Base-by-base conservation (phyloP, 2,113 vertebrate species). In the Brachirus orientalis region DNA sequence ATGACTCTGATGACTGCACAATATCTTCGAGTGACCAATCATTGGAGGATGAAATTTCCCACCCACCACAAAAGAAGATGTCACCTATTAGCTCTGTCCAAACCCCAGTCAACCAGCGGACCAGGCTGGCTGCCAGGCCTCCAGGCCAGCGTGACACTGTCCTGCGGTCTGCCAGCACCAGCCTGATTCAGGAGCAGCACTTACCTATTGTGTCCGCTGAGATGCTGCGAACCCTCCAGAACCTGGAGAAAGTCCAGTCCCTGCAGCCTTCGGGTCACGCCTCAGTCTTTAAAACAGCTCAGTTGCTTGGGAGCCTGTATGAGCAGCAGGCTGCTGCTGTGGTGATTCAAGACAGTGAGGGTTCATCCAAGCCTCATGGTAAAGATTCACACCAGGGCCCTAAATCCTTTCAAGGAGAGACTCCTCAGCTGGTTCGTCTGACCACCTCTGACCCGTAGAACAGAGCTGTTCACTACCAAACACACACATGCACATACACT, bases 271-370 rank as follows among this genome's bases (percentile, higher is more conserved):
- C 87, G 0, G 91, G 95, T 46, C 94, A 94, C 7, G 92, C 94
- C 20, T 96, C 95, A 2, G 94, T 98, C 84, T 97, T 95, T 88
- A 93, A 93, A 88, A 98, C 96, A 40, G 94, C 96, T 78, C 96
- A 96, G 7, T 92, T 98, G 56, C 94, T 98, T 81, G 95, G 95
- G 62, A 94, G 94, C 1, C 88, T 96, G 60, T 75, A 93, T 1
- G 96, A 97, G 84, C 93, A 90, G 48, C 94, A 95, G 17, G 90
- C 90, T 1, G 69, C 92, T 8, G 86, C 71, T 0, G 73, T 70
- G 37, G 61, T 43, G 19, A 19, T 35, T 6, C 55, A 53, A 3
- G 78, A 78, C 43, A 17, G 48, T 10, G 50, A 55, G 44, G 69
- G 38, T 8, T 59, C 8, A 0, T 46, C 6, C 88, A 92, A 92